phyloP scores from a whole-genome alignment of 2,113 vertebrate species.

The Aegotheles bennettii region DNA sequence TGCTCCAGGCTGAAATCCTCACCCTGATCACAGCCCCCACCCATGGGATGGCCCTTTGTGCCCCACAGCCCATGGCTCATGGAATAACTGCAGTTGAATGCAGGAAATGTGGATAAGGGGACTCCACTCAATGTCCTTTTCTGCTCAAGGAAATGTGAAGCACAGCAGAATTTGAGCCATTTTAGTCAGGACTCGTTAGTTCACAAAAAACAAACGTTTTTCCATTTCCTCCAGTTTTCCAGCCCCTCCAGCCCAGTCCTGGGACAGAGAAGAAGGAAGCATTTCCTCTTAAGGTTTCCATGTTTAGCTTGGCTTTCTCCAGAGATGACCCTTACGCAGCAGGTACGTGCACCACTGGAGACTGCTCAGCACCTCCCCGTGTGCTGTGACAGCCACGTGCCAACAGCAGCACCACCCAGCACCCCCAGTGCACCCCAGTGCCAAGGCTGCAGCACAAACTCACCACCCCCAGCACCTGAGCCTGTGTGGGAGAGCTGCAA shows the following conservation, averaged over 20 bases:
- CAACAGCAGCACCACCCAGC: too few relatives aligned
- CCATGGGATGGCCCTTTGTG: rapidly evolving
- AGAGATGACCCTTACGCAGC: not conserved
- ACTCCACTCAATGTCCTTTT: not conserved
- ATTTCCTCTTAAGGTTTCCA: not conserved
- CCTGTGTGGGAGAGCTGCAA: not conserved
- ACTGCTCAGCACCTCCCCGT: not conserved
- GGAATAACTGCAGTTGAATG: not conserved
- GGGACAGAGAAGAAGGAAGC: not conserved
- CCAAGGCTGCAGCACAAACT: not conserved
- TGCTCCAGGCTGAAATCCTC: not conserved
- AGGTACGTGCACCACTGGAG: not conserved
- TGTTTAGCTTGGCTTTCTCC: not conserved
- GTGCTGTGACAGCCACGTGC: too few relatives aligned
- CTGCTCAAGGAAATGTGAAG: not conserved
- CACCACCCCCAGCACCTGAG: not conserved
- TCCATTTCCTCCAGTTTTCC: not conserved
- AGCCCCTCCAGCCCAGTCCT: not conserved
- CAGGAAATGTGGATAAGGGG: not conserved
- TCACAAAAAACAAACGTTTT: not conserved
- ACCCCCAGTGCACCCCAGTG: too few relatives aligned
- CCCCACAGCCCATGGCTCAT: not conserved
- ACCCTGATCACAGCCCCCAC: not conserved
- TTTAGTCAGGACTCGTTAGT: not conserved
- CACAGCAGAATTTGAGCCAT: not conserved